Percentiles rank a stretch among this genome's conserved stretches.
Evolutionary conservation across 2,797 vertebrate genomes (phyloP).

Genomic region (Cygnus olor): DNA sequence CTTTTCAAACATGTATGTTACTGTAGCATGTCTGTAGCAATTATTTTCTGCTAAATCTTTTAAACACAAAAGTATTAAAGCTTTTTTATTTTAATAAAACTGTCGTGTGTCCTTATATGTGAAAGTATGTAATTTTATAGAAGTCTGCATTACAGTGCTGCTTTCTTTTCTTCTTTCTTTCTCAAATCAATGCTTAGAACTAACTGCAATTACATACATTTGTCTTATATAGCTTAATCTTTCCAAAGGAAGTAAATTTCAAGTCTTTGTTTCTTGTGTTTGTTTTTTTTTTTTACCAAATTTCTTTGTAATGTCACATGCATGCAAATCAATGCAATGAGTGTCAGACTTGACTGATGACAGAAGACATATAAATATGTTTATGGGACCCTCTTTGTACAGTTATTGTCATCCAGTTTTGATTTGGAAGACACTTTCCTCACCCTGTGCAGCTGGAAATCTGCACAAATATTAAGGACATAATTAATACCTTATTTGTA

Average conservation of each 20-base stretch:
- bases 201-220: background rate
- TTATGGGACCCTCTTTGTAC: background rate
- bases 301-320: background rate
- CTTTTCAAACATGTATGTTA: constrained; percentile 54
- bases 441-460: background rate
- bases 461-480: background rate
- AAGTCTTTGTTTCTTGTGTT: background rate
- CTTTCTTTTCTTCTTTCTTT: background rate
- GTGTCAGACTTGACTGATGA: background rate
- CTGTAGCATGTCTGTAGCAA: constrained; percentile 72
- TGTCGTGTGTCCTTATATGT: constrained; percentile 1
- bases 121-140: background rate
- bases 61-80: constrained; percentile 77
- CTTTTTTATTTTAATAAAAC: constrained; percentile 83
- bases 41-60: constrained; percentile 67
- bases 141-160: background rate
- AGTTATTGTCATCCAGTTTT: background rate
- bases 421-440: background rate
- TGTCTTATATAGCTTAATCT: background rate
- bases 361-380: background rate
- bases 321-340: background rate
- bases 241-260: background rate
- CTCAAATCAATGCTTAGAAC: background rate
- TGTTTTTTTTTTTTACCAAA: background rate
- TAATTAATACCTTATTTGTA: background rate